These are phyloP conservation scores for Sarcophilus harrisii DNA, from an alignment of 2,797 vertebrate genomes.

Conservation along the genomic window DNA sequence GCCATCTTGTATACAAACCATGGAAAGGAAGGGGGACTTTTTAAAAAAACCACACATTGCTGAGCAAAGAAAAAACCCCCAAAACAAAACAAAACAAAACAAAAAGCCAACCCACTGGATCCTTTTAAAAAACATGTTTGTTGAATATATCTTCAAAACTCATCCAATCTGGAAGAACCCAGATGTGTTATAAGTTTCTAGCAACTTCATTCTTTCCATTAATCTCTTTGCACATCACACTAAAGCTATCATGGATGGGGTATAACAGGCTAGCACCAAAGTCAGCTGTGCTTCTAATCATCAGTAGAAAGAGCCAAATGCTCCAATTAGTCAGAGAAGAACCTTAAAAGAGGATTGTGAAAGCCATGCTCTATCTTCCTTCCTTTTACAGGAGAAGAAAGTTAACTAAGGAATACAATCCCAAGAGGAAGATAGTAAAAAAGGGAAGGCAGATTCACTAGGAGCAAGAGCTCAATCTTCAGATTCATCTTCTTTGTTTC, in stretches of 20 bases:
- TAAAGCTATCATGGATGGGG: slow-evolving; percentile 39
- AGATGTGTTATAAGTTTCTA: slow-evolving; percentile 18
- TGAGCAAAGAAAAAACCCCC: background rate
- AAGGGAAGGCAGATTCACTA: background rate
- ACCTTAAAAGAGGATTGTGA: slow-evolving; percentile 59
- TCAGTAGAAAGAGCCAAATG: slow-evolving; percentile 63
- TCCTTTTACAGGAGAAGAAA: slow-evolving; percentile 54
- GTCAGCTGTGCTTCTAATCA: slow-evolving; percentile 79
- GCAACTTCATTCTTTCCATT: slow-evolving; percentile 68
- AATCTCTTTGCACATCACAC: slow-evolving; percentile 72
- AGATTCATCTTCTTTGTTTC: background rate
- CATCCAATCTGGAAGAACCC: background rate
- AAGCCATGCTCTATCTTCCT: slow-evolving; percentile 61
- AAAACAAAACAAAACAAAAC: no score
- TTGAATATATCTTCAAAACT: background rate
- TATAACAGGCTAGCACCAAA: slow-evolving; percentile 62
- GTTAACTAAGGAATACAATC: slow-evolving; percentile 12
- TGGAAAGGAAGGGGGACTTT: background rate
- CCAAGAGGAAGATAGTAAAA: slow-evolving; percentile 18
- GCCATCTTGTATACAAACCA: slow-evolving; percentile 4
- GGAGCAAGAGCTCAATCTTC: background rate
- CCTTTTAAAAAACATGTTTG: background rate
- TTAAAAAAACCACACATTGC: background rate
- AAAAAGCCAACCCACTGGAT: no score
- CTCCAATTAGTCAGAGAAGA: slow-evolving; percentile 49